Evolutionary conservation across 2,888 invertebrate genomes (phyloP), one percentile per base, ranked within the genome.

Genomic region (Melitaea athalia): DNA sequence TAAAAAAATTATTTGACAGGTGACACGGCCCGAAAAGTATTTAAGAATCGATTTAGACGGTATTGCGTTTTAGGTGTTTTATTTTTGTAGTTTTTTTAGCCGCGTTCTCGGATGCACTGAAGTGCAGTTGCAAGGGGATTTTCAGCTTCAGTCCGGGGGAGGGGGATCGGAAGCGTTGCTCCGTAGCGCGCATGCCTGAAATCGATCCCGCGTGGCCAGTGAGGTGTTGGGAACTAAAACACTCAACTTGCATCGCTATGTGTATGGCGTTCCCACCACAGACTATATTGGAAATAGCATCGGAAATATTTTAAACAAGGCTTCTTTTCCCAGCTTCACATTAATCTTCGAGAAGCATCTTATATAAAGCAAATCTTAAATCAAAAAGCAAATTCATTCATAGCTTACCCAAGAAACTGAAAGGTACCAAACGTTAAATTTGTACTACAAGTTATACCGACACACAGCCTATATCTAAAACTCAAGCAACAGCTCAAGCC

Each of bases 191-290:
- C 92, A 91, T 87, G 92, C 87, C 75, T 79, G 84, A 68, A 78
- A 93, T 93, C 93, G 93, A 93, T 92, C 92, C 85, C 84, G 83
- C 84, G 77, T 85, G 84, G 81, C 82, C 78, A 78, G 77, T 80
- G 85, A 86, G 86, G 87, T 88, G 84, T 86, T 84, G 86, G 79
- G 72, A 76, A 81, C 81, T 85, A 78, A 82, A 85, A 82, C 84
- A 83, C 81, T 82, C 57, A 42, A 81, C 82, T 82, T 83, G 82
- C 81, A 81, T 81, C 76, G 77, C 80, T 81, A 78, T 82, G 78
- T 75, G 73, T 74, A 77, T 72, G 71, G 45, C 47, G 43, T 59
- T 53, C 59, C 50, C 53, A 66, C 53, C 47, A 67, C 60, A 45
- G 61, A 49, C n/a, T 67, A 60, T n/a, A 59, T 43, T 47, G 53